Conservation (phyloP, 2,113 vertebrate species). For the Osmerus eperlanus region DNA sequence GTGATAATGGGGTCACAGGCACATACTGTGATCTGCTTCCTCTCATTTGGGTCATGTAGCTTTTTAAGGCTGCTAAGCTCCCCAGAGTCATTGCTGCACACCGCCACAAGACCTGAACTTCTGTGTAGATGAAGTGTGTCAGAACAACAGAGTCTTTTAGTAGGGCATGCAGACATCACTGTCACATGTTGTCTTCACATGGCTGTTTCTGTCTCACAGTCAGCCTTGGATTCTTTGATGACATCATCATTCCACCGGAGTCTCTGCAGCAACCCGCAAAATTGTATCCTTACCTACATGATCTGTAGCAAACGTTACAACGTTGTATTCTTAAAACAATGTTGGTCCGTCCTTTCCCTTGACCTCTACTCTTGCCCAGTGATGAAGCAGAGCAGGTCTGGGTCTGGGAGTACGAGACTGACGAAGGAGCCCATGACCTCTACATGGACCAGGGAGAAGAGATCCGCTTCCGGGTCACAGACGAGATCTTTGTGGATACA, state of each 20-base stretch:
- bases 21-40: conserved; percentile 1
- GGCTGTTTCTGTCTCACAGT: conserved; percentile 69
- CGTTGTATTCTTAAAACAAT: too few relatives aligned
- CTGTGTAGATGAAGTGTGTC: not conserved
- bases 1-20: not conserved
- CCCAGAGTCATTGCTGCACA: not conserved
- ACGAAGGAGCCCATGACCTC: conserved; percentile 95
- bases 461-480: conserved; percentile 89
- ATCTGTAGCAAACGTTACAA: not conserved
- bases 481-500: conserved; percentile 91
- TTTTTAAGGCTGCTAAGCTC: not conserved
- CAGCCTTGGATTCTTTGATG: conserved; percentile 91
- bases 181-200: not conserved
- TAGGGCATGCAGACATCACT: too few relatives aligned
- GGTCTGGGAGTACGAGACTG: conserved; percentile 98
- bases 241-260: conserved; percentile 91
- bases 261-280: conserved; percentile 93
- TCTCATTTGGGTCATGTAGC: not conserved
- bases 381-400: conserved; percentile 96
- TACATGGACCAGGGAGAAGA: conserved; percentile 98
- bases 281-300: conserved; percentile 83
- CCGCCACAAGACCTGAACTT: not conserved
- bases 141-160: too few relatives aligned
- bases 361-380: conserved; percentile 64
- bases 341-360: conserved; percentile 56